A percentile compares a stretch with the other conserved stretches of the same genome.
Evolutionary conservation across 2,113 vertebrate species (phyloP).

Genomic region (Salvator merianae): DNA sequence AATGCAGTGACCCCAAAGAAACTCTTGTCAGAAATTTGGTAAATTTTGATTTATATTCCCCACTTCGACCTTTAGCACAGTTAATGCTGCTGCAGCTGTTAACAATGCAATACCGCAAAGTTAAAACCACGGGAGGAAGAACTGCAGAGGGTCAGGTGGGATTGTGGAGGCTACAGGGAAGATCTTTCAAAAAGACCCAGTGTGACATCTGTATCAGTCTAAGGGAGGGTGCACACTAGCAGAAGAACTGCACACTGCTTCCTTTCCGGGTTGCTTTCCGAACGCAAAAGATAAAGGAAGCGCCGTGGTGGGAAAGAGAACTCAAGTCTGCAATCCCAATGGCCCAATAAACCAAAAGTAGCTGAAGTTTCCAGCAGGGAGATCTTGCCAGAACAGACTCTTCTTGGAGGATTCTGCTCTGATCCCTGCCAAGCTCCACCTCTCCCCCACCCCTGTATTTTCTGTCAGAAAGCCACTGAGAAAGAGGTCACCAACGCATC

Average conservation of each 20-base stretch:
- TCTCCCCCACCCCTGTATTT: not conserved
- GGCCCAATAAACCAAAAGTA: not conserved
- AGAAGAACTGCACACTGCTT: accelerated
- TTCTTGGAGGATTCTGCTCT: slow-evolving; percentile 38
- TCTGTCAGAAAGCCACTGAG: not conserved
- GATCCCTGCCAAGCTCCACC: slow-evolving; percentile 23
- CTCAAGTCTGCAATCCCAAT: slow-evolving; percentile 21
- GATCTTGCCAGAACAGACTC: slow-evolving; percentile 35
- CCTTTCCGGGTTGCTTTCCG: not conserved
- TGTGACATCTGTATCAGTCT: not conserved
- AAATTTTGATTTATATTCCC: no score
- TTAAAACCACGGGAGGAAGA: not conserved
- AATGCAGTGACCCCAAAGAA: no score
- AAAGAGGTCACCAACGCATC: not conserved
- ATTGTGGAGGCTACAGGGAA: no score
- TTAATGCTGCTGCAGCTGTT: not conserved
- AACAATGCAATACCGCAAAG: not conserved
- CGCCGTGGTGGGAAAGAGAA: not conserved
- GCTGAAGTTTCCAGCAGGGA: not conserved
- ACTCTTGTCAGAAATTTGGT: no score
- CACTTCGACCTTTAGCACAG: not conserved
- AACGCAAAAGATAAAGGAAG: not conserved
- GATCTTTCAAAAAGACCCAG: not conserved
- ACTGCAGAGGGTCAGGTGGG: no score
- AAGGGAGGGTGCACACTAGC: not conserved